Percentiles rank a stretch among this genome's conserved stretches.
phyloP scores from a whole-genome alignment of 2,113 vertebrate genomes.

The Daphoenositta chrysoptera region DNA sequence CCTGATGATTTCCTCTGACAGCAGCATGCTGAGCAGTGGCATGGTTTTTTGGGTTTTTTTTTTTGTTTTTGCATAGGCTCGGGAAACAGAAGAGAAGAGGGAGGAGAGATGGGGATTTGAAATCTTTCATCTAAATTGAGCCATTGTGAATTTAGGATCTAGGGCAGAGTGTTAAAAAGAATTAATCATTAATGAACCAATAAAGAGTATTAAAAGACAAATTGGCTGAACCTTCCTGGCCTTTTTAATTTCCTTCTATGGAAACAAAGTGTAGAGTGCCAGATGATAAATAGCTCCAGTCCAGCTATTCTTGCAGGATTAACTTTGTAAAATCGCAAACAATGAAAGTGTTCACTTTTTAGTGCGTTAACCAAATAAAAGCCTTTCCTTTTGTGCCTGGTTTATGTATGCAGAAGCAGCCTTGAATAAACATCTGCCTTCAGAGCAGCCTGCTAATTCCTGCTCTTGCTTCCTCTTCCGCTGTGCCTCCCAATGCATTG shows the following conservation, averaged over 20 bases:
- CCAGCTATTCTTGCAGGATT: slow-evolving; percentile 8
- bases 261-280: slow-evolving; percentile 29
- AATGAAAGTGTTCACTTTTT: not conserved
- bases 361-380: not conserved
- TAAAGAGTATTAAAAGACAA: slow-evolving; percentile 67
- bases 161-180: slow-evolving; percentile 56
- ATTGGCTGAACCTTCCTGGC: slow-evolving; percentile 60
- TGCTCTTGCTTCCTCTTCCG: not conserved
- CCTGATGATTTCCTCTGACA: not conserved
- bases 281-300: slow-evolving; percentile 33
- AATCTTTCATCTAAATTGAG: slow-evolving; percentile 41
- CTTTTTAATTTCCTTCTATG: slow-evolving; percentile 40
- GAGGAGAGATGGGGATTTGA: not conserved
- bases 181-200: slow-evolving; percentile 69
- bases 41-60: not conserved
- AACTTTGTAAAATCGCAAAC: not conserved
- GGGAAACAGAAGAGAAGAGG: not conserved
- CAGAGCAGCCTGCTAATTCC: not conserved
- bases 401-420: not conserved
- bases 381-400: not conserved
- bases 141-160: slow-evolving; percentile 59
- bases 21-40: not conserved
- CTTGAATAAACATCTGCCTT: not conserved
- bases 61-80: not conserved
- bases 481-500: not conserved